Base-by-base conservation (phyloP, 2,113 vertebrate genomes). In the Helogale parvula region DNA sequence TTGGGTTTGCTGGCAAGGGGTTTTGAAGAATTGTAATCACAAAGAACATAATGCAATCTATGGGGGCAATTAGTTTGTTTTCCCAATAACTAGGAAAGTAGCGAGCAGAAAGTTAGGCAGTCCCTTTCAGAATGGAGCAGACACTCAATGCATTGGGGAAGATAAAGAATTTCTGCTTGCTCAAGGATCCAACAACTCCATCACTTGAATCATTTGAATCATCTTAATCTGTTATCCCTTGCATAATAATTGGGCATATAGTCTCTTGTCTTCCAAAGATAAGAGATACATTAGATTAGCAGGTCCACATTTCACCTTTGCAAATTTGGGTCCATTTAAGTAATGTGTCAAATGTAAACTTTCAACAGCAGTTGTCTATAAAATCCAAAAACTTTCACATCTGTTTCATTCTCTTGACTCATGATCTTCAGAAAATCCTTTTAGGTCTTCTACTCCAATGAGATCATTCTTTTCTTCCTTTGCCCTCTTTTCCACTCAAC, bases 401-500 rank as follows among this genome's bases (percentile, higher is more conserved):
- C 15, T 87, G 17, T 93, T 94, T 96, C 35, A 41, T 74, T 76
- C 74, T 86, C 3, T 81, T 83, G 60, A 77, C 45, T 14, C 16
- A 47, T 35, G 13, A 86, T 35, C 85, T 96, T 86, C 72, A 74
- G 54, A 50, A 85, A 50, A 80, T 88, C 88, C n/a, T 65, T 47
- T 81, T 65, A 84, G 52, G 87, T 83, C 81, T 81, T 80, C 60
- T 68, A 4, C 31, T 25, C 13, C 21, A 68, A 38, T 38, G 50
- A 79, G 54, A 66, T 50, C 65, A 79, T 74, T 38, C 66, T 45
- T 92, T 97, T 95, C 83, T 80, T 87, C n/a, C n/a, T 77, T 71
- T 45, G 71, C 5, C 47, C 29, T 95, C 93, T 88, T 63, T 15
- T 90, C 25, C 15, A 69, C 16, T 57, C 33, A 90, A 16, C 52